A percentile compares a stretch with the other conserved stretches of the same genome.
Conservation (phyloP, 2,797 vertebrate genomes). For the Anableps anableps region DNA sequence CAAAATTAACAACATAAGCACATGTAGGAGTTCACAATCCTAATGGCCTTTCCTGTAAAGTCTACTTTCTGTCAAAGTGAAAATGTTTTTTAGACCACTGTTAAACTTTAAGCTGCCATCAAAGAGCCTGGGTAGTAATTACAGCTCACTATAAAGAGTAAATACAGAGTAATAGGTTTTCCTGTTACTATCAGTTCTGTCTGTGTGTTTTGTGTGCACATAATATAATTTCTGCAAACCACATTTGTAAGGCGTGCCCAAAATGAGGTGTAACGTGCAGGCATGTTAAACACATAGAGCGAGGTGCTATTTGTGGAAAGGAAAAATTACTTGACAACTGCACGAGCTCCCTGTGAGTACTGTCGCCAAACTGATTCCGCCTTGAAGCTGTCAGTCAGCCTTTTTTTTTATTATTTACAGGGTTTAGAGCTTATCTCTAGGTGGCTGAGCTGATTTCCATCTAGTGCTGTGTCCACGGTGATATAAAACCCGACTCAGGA, state of each 20-base stretch:
- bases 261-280: slow-evolving; percentile 36
- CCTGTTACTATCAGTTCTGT: slow-evolving; percentile 44
- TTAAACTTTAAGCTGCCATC: too few species aligned
- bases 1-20: slow-evolving; percentile 41
- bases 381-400: slow-evolving; percentile 67
- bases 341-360: slow-evolving; percentile 55
- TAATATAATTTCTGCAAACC: not conserved
- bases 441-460: slow-evolving; percentile 65
- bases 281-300: slow-evolving; percentile 40
- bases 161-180: slow-evolving; percentile 44
- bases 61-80: slow-evolving; percentile 59
- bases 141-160: slow-evolving; percentile 41
- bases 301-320: slow-evolving; percentile 56
- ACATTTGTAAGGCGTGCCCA: slow-evolving; percentile 15
- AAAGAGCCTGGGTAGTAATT: slow-evolving; percentile 63
- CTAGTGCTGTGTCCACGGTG: slow-evolving; percentile 29
- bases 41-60: slow-evolving; percentile 42
- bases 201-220: slow-evolving; percentile 11
- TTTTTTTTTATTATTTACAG: slow-evolving; percentile 60
- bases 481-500: slow-evolving; percentile 33
- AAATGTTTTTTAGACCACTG: too few species aligned
- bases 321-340: slow-evolving; percentile 60
- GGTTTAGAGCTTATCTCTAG: slow-evolving; percentile 67
- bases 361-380: slow-evolving; percentile 62
- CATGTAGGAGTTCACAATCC: slow-evolving; percentile 39